Conservation (phyloP, 2,113 vertebrate species). For the Gallinago paraguaiae region DNA sequence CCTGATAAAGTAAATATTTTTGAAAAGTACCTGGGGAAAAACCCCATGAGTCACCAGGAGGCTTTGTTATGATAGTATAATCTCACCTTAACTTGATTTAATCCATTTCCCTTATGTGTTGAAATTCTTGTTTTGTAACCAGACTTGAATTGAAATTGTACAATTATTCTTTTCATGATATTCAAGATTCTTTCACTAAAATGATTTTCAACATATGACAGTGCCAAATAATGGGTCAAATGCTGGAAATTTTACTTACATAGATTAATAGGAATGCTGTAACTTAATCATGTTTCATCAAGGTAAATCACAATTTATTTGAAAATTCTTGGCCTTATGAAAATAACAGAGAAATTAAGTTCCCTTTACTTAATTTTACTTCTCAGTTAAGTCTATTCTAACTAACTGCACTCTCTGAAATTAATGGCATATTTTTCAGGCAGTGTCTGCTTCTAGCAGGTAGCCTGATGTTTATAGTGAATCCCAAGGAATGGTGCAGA, state of each 20-base stretch:
- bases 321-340: background rate
- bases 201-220: background rate
- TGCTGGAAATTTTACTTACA: background rate
- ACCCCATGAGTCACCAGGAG: background rate
- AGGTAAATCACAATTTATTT: background rate
- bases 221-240: background rate
- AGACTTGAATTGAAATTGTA: background rate
- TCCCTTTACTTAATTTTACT: background rate
- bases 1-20: slow-evolving; percentile 2
- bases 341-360: background rate
- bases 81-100: background rate
- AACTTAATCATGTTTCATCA: background rate
- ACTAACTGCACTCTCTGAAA: background rate
- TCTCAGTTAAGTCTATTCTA: background rate
- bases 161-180: background rate
- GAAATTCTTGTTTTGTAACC: background rate
- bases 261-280: background rate
- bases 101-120: background rate
- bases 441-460: background rate
- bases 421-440: background rate
- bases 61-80: background rate
- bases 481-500: background rate
- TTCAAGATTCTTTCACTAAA: background rate
- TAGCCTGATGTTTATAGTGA: background rate
- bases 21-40: background rate